phyloP scores from a whole-genome alignment of 2,888 invertebrate species.

The Spodoptera picta region DNA sequence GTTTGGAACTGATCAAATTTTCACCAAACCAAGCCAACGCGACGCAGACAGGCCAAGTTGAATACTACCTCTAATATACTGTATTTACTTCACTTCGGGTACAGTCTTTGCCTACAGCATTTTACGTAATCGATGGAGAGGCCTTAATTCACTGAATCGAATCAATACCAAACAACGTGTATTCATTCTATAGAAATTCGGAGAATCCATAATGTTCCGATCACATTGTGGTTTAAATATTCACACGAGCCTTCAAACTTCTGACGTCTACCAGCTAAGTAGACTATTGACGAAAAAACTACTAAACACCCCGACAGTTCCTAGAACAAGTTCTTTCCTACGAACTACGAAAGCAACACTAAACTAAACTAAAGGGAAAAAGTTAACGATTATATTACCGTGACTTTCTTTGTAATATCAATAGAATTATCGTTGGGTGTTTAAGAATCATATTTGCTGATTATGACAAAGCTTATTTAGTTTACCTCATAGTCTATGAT shows the following conservation, averaged over 20 bases:
- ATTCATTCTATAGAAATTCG: slow-evolving; percentile 7
- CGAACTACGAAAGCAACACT: slow-evolving; percentile 13
- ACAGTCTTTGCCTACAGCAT: slow-evolving; percentile 10
- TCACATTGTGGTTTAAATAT: slow-evolving; percentile 18
- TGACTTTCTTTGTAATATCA: slow-evolving; percentile 16
- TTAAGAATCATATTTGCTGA: no score
- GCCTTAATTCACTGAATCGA: slow-evolving; percentile 26
- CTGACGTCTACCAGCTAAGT: slow-evolving; percentile 2
- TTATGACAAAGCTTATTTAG: no score
- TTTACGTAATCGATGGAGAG: slow-evolving; percentile 22
- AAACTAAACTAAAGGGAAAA: slow-evolving; percentile 11
- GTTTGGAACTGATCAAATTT: slow-evolving; percentile 43
- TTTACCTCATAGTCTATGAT: no score
- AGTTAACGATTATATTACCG: slow-evolving; percentile 14
- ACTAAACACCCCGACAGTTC: neutral
- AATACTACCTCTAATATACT: slow-evolving; percentile 37
- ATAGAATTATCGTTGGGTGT: slow-evolving; percentile 1
- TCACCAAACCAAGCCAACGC: slow-evolving; percentile 20
- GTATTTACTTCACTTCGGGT: slow-evolving; percentile 27
- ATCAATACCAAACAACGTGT: slow-evolving; percentile 13
- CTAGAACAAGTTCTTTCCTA: slow-evolving; percentile 8
- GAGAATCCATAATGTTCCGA: slow-evolving; percentile 21
- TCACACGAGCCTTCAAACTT: slow-evolving; percentile 1
- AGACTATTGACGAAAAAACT: slow-evolving; percentile 12
- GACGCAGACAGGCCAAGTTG: slow-evolving; percentile 14